These are phyloP conservation scores for Vimba vimba DNA, from an alignment of 2,113 vertebrate genomes.

Conservation along the genomic window DNA sequence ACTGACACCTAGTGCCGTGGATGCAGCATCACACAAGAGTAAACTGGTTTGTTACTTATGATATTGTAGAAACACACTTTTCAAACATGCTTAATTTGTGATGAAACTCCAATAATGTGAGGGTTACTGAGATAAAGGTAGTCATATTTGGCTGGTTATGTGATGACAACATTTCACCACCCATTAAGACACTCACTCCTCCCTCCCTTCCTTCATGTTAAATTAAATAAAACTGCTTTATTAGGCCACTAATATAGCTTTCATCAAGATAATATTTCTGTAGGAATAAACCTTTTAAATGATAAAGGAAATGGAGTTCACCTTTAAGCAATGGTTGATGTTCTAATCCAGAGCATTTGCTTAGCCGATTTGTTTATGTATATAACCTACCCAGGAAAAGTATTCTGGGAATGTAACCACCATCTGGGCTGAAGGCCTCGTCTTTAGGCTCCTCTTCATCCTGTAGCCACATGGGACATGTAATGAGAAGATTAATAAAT, in stretches of 20 bases:
- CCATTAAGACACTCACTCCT: neutral
- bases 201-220: neutral
- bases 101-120: neutral
- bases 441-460: conserved; percentile 98
- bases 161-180: neutral
- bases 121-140: neutral
- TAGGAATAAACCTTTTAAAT: too few relatives aligned
- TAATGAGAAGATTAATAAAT: neutral
- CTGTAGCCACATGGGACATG: conserved; percentile 68
- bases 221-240: neutral
- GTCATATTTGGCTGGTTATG: neutral
- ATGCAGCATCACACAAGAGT: neutral
- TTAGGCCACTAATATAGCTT: neutral
- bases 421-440: conserved; percentile 91
- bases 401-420: conserved; percentile 97
- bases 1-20: neutral
- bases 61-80: neutral
- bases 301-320: neutral
- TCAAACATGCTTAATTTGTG: neutral
- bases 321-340: neutral
- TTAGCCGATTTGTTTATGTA: neutral
- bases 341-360: neutral
- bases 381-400: conserved; percentile 88
- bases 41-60: neutral
- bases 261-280: neutral